A percentile compares a stretch with the other conserved stretches of the same genome.
Conservation (phyloP, 37 sponge, comb jelly and placozoan species). For the Halisarca cf. caerulea region DNA sequence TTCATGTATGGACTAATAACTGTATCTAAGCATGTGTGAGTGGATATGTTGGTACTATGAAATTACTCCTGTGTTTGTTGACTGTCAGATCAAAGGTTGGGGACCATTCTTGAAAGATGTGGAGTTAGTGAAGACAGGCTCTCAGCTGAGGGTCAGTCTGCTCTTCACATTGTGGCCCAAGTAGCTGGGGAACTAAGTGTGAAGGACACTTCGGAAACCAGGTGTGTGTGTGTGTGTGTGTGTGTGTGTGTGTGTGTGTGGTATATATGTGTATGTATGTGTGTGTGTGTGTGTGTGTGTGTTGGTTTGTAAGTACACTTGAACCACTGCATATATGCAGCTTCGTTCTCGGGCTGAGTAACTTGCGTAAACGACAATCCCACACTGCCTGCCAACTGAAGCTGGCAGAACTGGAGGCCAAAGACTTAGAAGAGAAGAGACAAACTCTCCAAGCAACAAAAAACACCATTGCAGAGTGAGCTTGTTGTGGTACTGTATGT, state of each 20-base stretch:
- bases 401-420: constrained; percentile 27
- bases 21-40: too few species aligned
- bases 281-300: too few species aligned
- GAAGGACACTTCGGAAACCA: constrained; percentile 62
- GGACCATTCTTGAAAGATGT: constrained; percentile 36
- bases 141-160: constrained; percentile 2
- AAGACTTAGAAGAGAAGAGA: constrained; percentile 7
- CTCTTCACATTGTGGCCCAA: constrained; percentile 32
- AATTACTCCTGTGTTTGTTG: too few species aligned
- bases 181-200: constrained; percentile 35
- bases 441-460: constrained; percentile 19
- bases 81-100: constrained; percentile 44
- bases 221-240: constrained; percentile 24
- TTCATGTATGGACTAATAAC: too few species aligned
- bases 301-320: neutral
- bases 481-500: neutral
- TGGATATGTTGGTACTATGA: too few species aligned
- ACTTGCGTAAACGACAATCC: constrained; percentile 13
- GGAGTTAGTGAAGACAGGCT: constrained; percentile 33
- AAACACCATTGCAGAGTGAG: constrained; percentile 42
- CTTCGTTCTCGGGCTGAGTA: constrained; percentile 43
- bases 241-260: too few species aligned
- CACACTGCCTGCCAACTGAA: neutral
- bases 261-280: too few species aligned
- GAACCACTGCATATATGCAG: neutral